A percentile compares a stretch with the other conserved stretches of the same genome.
These are phyloP conservation scores for Anguilla japonica DNA, from an alignment of 2,113 vertebrate species.

Conservation along the genomic window DNA sequence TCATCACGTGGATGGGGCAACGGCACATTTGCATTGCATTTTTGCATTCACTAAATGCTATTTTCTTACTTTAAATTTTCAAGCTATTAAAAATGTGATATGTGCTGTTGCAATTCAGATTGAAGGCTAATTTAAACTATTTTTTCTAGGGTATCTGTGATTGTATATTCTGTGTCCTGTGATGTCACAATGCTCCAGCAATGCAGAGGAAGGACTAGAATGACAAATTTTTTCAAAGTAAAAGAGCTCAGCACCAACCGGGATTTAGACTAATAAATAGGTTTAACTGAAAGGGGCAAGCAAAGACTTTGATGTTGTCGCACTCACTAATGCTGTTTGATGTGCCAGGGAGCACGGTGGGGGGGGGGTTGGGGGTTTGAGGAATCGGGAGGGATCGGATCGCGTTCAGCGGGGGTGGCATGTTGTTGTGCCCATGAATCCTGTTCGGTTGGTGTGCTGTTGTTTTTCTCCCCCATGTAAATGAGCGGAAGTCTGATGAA, in stretches of 20 bases:
- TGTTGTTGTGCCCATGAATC: neutral
- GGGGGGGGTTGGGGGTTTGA: neutral
- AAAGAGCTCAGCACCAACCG: neutral
- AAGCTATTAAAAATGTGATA: too few relatives aligned
- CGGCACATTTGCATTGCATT: too few relatives aligned
- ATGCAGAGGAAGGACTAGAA: too few relatives aligned
- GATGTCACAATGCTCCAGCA: too few relatives aligned
- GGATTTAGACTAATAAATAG: neutral
- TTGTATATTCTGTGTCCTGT: too few relatives aligned
- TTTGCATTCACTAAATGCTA: too few relatives aligned
- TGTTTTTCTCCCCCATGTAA: neutral
- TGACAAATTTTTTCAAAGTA: neutral
- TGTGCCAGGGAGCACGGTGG: neutral
- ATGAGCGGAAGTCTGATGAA: neutral
- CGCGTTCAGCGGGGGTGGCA: neutral
- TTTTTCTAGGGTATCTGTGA: too few relatives aligned
- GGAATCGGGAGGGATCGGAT: neutral
- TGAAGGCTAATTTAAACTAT: neutral
- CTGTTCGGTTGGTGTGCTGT: neutral
- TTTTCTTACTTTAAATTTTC: too few relatives aligned
- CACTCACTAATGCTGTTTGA: conserved; percentile 5
- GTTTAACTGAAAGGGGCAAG: neutral
- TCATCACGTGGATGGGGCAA: too few relatives aligned
- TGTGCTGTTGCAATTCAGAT: neutral
- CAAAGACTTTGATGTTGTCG: neutral